Evolutionary conservation across 1,140 invertebrate genomes (phyloP), one percentile per base, ranked within the genome.

Genomic region (Drosophila willistoni): DNA sequence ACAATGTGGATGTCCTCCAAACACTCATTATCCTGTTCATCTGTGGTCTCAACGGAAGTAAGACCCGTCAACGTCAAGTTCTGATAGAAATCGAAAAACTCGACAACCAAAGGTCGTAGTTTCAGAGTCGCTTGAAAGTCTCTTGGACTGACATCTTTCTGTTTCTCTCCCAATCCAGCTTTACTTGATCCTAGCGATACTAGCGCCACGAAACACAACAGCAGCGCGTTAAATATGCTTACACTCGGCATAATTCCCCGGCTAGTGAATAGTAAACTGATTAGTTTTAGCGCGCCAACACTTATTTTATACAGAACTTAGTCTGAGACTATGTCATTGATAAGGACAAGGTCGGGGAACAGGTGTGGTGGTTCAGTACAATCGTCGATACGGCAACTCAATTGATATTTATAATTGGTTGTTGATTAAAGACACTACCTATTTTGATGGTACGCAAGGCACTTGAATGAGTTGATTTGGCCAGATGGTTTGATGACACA

Each of bases 81-180:
- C 7, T 59, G 57, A 17, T 57, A 64, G 19, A 51, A 22, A 19
- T 71, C 62, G 10, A 71, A 64, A 25, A 77, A 77, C 68, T 77
- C 74, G 6, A 72, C 29, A 5, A 41, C 29, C 7, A 78, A 34
- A 19, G 19, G 19, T 4, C 44, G 17, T 4, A 47, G 19, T 47
- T 47, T 17, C 7, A 47, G 14, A 10, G 17, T 19, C 17, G 17
- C 17, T 1, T 47, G 17, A 19, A 47, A 47, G 10, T 47, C 19
- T 7, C 44, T 19, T 19, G 44, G 9, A 19, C 17, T 47, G 19
- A 47, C 44, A 47, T 10, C 44, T 7, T 47, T 47, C 7, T 47
- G 44, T 47, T 19, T 19, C 7, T 47, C 44, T 10, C 17, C 17
- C 17, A 51, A 19, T 22, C 0, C 44, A 22, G 44, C 44, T 17